Evolutionary conservation across 92 coral and sea anemone genomes (phyloP), one percentile per base, ranked within the genome.

Genomic region (Zoanthus sansibaricus): DNA sequence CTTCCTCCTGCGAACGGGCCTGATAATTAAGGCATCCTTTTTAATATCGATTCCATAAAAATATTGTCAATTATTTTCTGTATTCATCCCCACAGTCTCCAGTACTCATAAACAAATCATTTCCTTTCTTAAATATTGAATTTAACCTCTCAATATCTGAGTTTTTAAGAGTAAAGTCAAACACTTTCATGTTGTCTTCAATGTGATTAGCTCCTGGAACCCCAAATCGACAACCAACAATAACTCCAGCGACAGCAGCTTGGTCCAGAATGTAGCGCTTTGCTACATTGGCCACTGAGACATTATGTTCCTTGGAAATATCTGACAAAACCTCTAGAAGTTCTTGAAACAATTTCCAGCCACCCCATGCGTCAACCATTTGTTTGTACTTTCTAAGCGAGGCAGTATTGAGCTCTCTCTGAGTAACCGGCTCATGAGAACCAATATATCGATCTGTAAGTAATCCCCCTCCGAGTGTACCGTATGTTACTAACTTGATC

Each of bases 61-160:
- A 15, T 20, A 18, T 32, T 69, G 15, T 33, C 31, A 69, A 6
- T 80, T 20, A 80, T 15, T 80, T 80, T 66, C 94, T 69, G 83
- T 95, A 95, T 79, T 95, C 98, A 89, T 95, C 98, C 0, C 98
- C 98, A 85, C 98, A 95, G 67, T 95, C 98, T 20, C 98, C 98
- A 3, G 96, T 95, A 46, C 94, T 82, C 44, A 78, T 82, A 80
- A 88, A 93, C 93, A 95, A 85, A 62, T 95, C 93, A 87, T 88
- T 66, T 37, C 95, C 96, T 93, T 89, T 93, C 77, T 87, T 82
- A 10, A 86, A 87, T 67, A 88, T 82, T 33, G 68, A 37, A 10
- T 91, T 83, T 11, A 95, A 45, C 67, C 70, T 84, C 68, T 95
- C 90, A 82, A 95, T 70, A 31, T 95, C 98, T 75, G 21, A 59